A percentile compares a stretch with the other conserved stretches of the same genome.
These are phyloP conservation scores for Pristionchus arcanus DNA, from an alignment of 2,888 invertebrate genomes.

Conservation along the genomic window DNA sequence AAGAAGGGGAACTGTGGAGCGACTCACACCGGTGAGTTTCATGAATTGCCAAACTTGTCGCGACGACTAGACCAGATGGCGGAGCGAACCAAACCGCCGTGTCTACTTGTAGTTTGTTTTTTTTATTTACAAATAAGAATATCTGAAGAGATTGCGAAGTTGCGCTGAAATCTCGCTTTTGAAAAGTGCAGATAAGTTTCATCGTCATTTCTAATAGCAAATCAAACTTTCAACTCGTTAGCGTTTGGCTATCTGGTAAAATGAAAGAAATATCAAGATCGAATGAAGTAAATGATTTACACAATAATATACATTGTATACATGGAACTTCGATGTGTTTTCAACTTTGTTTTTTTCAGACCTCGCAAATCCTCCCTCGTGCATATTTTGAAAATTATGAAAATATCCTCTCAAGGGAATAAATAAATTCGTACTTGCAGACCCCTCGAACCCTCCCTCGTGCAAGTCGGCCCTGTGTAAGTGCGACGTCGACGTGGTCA, in stretches of 20 bases:
- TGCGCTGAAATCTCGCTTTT: neutral
- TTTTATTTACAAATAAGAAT: too few species aligned
- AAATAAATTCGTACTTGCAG: neutral
- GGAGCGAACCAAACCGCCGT: slow-evolving; percentile 60
- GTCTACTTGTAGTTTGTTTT: slow-evolving; percentile 63
- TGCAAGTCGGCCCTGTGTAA: slow-evolving; percentile 73
- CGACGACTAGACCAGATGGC: too few species aligned
- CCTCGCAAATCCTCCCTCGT: too few species aligned
- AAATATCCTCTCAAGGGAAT: too few species aligned
- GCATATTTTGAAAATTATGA: too few species aligned
- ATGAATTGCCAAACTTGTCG: too few species aligned
- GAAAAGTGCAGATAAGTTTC: neutral
- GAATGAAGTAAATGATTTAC: neutral
- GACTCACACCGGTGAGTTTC: slow-evolving; percentile 58
- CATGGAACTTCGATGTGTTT: too few species aligned
- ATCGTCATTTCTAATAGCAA: neutral
- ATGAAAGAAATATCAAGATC: neutral
- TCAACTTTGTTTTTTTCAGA: too few species aligned
- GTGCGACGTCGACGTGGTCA: slow-evolving; percentile 72
- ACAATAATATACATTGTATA: too few species aligned
- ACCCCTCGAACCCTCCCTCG: slow-evolving; percentile 56
- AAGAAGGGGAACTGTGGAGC: slow-evolving; percentile 59
- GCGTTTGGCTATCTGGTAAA: neutral
- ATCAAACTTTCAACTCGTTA: neutral
- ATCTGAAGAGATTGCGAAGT: too few species aligned